A percentile compares a stretch with the other conserved stretches of the same genome.
Evolutionary conservation across 2,888 invertebrate species (phyloP).

Genomic region (Pristionchus arcanus): DNA sequence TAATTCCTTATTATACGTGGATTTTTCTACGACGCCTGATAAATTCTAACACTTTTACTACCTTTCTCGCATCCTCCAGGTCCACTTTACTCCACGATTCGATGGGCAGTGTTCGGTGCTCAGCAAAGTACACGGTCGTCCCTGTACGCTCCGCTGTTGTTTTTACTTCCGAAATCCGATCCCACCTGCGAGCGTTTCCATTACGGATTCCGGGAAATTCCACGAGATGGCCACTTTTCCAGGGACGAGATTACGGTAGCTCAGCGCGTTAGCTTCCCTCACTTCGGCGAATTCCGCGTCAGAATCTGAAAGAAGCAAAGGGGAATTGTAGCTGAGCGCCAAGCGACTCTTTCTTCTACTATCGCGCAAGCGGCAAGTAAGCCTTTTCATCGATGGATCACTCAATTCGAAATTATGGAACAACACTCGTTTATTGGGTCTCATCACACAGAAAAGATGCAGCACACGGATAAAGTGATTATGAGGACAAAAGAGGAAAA

Average conservation of each 20-base stretch:
- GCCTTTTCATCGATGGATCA: constrained; percentile 25
- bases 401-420: neutral
- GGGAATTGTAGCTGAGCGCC: neutral
- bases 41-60: constrained; percentile 55
- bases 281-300: constrained; percentile 53
- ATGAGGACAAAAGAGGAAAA: neutral
- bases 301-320: constrained; percentile 5
- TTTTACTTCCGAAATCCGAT: neutral
- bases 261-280: constrained; percentile 69
- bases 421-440: constrained; percentile 21
- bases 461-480: constrained; percentile 25
- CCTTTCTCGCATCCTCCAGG: constrained; percentile 68
- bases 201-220: constrained; percentile 70
- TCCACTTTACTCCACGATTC: constrained; percentile 69
- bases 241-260: constrained; percentile 72
- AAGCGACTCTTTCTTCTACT: neutral
- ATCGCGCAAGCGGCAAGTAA: neutral
- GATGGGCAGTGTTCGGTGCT: constrained; percentile 65
- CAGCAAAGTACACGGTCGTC: constrained; percentile 69
- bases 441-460: neutral
- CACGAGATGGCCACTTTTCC: constrained; percentile 72
- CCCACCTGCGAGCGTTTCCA: constrained; percentile 68
- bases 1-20: neutral
- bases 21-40: too few relatives aligned
- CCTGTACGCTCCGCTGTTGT: constrained; percentile 60